Conservation (phyloP, 2,888 invertebrate species). For the Masnerella sp. region DNA sequence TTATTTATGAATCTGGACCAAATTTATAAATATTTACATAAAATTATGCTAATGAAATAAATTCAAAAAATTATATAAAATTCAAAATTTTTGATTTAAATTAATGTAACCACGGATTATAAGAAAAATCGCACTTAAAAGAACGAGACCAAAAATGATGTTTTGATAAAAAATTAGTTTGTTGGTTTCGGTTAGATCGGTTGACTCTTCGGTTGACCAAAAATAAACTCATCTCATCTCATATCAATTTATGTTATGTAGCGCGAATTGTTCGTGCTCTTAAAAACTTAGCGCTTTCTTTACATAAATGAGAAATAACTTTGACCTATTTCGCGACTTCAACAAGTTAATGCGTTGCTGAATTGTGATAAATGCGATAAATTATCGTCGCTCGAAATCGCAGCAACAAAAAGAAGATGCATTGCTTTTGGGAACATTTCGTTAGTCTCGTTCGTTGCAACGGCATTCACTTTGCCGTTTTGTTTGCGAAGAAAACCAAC, state of each 20-base stretch:
- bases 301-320: slow-evolving; percentile 15
- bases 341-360: slow-evolving; percentile 4
- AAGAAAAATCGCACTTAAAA: no score
- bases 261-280: slow-evolving; percentile 11
- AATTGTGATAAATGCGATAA: slow-evolving; percentile 5
- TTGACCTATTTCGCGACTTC: slow-evolving; percentile 1
- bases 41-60: no score
- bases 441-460: not conserved
- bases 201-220: no score
- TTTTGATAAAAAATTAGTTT: no score
- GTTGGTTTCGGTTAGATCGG: no score
- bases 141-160: no score
- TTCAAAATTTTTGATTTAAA: no score
- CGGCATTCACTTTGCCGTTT: not conserved
- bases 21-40: no score
- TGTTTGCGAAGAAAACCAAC: not conserved
- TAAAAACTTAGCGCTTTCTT: slow-evolving; percentile 8
- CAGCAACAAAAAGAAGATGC: not conserved
- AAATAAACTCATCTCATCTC: no score
- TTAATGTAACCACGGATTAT: no score
- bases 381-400: slow-evolving; percentile 1
- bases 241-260: slow-evolving; percentile 12
- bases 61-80: no score
- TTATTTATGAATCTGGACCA: no score
- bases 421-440: not conserved